phyloP scores from a whole-genome alignment of 2,888 invertebrate species.

The Lycaena phlaeas region DNA sequence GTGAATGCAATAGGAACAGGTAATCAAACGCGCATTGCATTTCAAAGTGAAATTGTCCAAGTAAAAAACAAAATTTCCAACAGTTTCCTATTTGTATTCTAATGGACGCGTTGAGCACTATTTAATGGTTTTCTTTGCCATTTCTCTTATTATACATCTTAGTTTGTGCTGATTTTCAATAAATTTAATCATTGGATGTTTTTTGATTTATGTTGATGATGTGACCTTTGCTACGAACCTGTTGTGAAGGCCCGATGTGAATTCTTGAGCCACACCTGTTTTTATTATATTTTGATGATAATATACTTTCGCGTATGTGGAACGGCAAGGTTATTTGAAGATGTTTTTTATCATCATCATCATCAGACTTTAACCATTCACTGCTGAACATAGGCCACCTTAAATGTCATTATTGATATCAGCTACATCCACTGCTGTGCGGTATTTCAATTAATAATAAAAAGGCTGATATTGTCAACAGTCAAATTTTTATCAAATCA shows the following conservation, averaged over 20 bases:
- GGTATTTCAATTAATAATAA: too few relatives aligned
- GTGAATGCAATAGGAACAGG: slow-evolving; percentile 15
- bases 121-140: not conserved
- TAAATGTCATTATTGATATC: too few relatives aligned
- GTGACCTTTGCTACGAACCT: slow-evolving; percentile 2
- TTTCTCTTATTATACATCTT: not conserved
- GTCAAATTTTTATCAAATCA: too few relatives aligned
- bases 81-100: slow-evolving; percentile 13
- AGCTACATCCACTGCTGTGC: too few relatives aligned
- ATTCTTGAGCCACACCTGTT: slow-evolving; percentile 6
- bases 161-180: not conserved
- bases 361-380: too few relatives aligned
- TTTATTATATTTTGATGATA: slow-evolving; percentile 4
- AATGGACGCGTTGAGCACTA: slow-evolving; percentile 2
- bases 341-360: too few relatives aligned
- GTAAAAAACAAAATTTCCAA: slow-evolving; percentile 17
- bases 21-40: slow-evolving; percentile 18
- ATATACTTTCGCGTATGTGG: not conserved
- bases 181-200: not conserved
- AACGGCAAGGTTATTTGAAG: too few relatives aligned
- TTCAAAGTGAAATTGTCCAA: slow-evolving; percentile 17
- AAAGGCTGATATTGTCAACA: too few relatives aligned
- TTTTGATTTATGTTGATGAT: not conserved
- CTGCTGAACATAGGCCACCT: too few relatives aligned
- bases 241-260: slow-evolving; percentile 3